These are phyloP conservation scores for Neodiprion lecontei DNA, from an alignment of 1,140 invertebrate species.

Conservation along the genomic window DNA sequence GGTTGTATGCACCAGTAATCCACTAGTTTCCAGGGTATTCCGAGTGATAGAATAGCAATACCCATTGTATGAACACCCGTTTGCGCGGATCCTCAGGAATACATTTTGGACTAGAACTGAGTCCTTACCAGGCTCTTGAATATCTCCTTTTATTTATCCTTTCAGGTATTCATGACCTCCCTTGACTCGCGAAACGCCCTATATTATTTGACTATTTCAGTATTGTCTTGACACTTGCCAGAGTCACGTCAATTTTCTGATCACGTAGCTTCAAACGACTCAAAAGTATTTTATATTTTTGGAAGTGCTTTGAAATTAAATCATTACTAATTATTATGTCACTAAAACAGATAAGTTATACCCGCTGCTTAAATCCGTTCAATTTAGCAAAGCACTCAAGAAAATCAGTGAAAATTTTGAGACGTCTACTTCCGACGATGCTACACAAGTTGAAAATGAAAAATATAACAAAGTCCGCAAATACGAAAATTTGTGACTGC, in stretches of 20 bases:
- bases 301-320: too few relatives aligned
- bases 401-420: neutral
- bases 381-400: neutral
- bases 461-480: neutral
- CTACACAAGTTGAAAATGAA: neutral
- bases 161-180: neutral
- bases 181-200: neutral
- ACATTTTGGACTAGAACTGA: too few relatives aligned
- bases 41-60: too few relatives aligned
- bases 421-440: neutral
- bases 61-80: too few relatives aligned
- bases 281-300: too few relatives aligned
- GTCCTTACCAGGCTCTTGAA: too few relatives aligned
- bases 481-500: neutral
- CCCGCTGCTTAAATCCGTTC: neutral
- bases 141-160: neutral
- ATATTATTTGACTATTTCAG: neutral
- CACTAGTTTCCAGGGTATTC: too few relatives aligned
- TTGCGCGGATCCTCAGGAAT: too few relatives aligned
- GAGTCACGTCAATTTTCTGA: too few relatives aligned
- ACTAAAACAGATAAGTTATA: neutral
- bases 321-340: neutral
- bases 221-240: neutral
- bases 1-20: neutral
- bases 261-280: too few relatives aligned